Conservation (phyloP, 1,140 invertebrate species). For the Drosophila ogumai region DNA sequence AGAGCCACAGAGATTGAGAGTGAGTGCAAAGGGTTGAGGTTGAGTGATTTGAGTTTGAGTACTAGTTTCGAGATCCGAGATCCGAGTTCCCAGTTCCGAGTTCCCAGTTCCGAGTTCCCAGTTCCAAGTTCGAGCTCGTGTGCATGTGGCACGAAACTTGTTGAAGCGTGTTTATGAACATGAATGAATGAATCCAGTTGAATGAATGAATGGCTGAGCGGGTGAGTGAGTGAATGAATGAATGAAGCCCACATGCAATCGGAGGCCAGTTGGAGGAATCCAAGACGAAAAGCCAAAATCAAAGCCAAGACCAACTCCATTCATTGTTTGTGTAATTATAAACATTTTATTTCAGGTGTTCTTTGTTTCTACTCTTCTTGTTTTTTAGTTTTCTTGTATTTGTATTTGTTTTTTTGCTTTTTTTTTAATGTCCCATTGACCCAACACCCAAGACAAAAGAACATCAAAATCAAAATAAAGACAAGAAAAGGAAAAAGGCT, state of each 20-base stretch:
- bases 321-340: conserved; percentile 37
- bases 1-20: not conserved
- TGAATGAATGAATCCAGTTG: conserved; percentile 56
- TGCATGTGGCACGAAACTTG: conserved; percentile 62
- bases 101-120: not conserved
- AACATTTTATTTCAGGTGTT: conserved; percentile 40
- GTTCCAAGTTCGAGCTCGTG: conserved; percentile 15
- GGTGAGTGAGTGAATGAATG: conserved; percentile 40
- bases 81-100: not conserved
- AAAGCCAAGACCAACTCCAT: conserved; percentile 18
- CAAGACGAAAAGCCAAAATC: conserved; percentile 14
- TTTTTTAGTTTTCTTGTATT: conserved; percentile 38
- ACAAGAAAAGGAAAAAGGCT: conserved; percentile 29
- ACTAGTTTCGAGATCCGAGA: not conserved
- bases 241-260: conserved; percentile 55
- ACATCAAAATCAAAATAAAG: conserved; percentile 72
- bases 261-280: conserved; percentile 5
- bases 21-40: conserved; percentile 19
- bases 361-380: conserved; percentile 19
- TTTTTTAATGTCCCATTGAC: conserved; percentile 81
- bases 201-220: conserved; percentile 35
- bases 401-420: conserved; percentile 41
- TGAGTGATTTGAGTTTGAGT: conserved; percentile 33
- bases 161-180: conserved; percentile 50
- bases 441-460: conserved; percentile 69